Evolutionary conservation across 2,113 vertebrate species (phyloP).

Genomic region (Gnathonemus echidnorhynchus): DNA sequence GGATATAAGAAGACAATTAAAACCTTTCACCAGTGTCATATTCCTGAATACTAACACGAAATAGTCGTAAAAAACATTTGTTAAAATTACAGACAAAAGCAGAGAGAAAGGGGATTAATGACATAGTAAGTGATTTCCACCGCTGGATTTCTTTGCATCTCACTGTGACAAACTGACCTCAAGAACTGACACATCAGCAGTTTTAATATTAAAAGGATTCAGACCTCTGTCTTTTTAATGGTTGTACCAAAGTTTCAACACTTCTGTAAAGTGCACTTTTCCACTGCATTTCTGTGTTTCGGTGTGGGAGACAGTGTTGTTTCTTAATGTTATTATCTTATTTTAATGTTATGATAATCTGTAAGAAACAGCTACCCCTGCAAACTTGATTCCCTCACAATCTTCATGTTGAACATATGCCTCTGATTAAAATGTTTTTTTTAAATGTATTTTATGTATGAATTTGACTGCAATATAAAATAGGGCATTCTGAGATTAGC

Average conservation of each 20-base stretch:
- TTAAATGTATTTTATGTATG: constrained; percentile 11
- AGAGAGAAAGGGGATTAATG: not conserved
- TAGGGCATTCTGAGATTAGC: constrained; percentile 31
- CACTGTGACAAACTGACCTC: not conserved
- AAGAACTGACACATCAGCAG: not conserved
- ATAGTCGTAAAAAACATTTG: not conserved
- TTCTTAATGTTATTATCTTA: not conserved
- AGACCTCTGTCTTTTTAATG: not conserved
- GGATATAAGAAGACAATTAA: not conserved
- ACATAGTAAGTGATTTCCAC: not conserved
- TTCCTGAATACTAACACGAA: not conserved
- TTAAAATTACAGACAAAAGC: not conserved
- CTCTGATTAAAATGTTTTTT: not conserved
- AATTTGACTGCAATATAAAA: constrained; percentile 39
- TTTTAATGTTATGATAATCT: not conserved
- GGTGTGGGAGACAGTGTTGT: not conserved
- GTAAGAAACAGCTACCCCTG: not conserved
- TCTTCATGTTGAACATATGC: not conserved
- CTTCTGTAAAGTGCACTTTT: not conserved
- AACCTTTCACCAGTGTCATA: not conserved
- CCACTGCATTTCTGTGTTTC: not conserved
- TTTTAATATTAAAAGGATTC: not conserved
- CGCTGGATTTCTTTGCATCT: not conserved
- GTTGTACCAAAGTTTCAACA: not conserved
- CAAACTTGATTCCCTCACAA: not conserved